Base-by-base conservation (phyloP, 1,140 invertebrate genomes). In the Argopecten irradians region DNA sequence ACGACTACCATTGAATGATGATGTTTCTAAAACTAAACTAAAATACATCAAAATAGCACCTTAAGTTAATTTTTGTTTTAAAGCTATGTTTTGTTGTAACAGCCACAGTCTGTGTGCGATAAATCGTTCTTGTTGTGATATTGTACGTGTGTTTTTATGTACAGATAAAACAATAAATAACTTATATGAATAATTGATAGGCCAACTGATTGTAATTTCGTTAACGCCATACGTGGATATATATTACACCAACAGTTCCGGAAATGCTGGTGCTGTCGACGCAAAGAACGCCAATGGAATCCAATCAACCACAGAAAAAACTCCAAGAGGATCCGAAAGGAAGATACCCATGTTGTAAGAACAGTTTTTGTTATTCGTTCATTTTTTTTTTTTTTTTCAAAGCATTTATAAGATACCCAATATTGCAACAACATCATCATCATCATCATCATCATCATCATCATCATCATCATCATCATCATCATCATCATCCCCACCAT, bases 321-420 rank as follows among this genome's bases (percentile, higher is more conserved):
- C 55, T 71, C 55, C 22, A 71, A 71, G 55, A 71, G 55, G n/a
- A 71, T 71, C 55, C 55, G 55, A 71, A 71, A n/a, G n/a, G 55
- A 71, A 71, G 55, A 71, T n/a, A 71, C 55, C n/a, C 55, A 71
- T n/a, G 55, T 71, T 71, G 55, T 71, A 71, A 71, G 55, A n/a
- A n/a, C n/a, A n/a, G n/a, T n/a, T n/a, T n/a, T n/a, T n/a, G n/a
- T n/a, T n/a, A n/a, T n/a, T n/a, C n/a, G n/a, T n/a, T n/a, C n/a
- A n/a, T n/a, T n/a, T n/a, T n/a, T n/a, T n/a, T n/a, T n/a, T n/a
- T n/a, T n/a, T n/a, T n/a, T n/a, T n/a, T n/a, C n/a, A n/a, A n/a
- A n/a, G n/a, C n/a, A n/a, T n/a, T n/a, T n/a, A n/a, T n/a, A n/a
- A n/a, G n/a, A n/a, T n/a, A n/a, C n/a, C n/a, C n/a, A n/a, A n/a